Evolutionary conservation across 2,888 invertebrate species (phyloP), one percentile per base, ranked within the genome.

Genomic region (Mythimna impura): DNA sequence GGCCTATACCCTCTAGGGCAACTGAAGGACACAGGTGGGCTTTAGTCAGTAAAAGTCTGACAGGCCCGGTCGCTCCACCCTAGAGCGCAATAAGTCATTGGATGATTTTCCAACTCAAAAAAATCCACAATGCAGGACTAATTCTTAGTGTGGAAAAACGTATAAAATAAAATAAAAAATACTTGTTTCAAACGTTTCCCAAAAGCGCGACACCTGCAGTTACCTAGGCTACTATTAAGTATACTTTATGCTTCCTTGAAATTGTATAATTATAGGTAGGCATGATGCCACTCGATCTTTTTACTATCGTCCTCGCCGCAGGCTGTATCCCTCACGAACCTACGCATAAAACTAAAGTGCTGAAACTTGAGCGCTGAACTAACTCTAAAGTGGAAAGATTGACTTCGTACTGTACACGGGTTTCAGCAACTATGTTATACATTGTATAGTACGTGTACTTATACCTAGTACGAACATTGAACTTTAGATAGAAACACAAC

Each of bases 321-420:
- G 80, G 84, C 86, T 66, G 57, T 71, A 77, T 72, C 69, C 63
- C 58, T 52, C 67, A 47, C 68, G 60, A 72, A 72, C 64, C 67
- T 78, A 81, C 73, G 71, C 73, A 76, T 76, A 83, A 80, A 80
- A 85, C 78, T 81, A 60, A 71, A 81, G 66, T 64, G 73, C 76
- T 66, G 64, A 79, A 84, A 85, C 84, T 85, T 80, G 76, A 82
- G 61, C 62, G 70, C 58, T 58, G 47, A 82, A 85, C 86, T 74
- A 76, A 80, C 78, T 80, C 61, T 65, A 74, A 83, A 84, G 76
- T 81, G 72, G 71, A 74, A 84, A 84, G 78, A 83, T 83, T 83
- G 78, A 78, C 86, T 83, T 71, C 70, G 43, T 66, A 73, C 66
- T 72, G 43, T 65, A 66, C 68, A 69, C 58, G 66, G 50, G 57